Evolutionary conservation across 2,888 invertebrate genomes (phyloP), one percentile per base, ranked within the genome.

Genomic region (Aricia artaxerxes): DNA sequence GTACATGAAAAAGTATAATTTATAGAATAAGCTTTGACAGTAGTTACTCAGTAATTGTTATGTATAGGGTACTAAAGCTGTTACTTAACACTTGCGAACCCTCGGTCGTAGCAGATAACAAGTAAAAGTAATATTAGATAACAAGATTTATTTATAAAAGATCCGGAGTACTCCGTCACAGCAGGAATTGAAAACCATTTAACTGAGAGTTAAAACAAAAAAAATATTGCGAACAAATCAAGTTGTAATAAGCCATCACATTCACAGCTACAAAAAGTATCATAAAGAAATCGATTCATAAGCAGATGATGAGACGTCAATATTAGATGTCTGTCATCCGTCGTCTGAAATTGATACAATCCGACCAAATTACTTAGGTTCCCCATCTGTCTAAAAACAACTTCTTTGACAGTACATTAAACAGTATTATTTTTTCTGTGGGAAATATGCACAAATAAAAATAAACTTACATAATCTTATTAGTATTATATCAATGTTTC

Each of bases 121-220:
- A 77, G 77, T 64, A 64, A 78, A 61, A 64, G 61, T 78, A 4
- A 64, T 40, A 40, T 78, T 69, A 69, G 69, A 69, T 69, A 69
- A 69, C 38, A 69, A 69, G 38, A 69, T 69, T 69, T 69, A 69
- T 69, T 69, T 11, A 31, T 11, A 11, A 31, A 69, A 69, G 35
- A 69, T 69, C 69, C 35, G 35, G 35, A 69, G 31, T 11, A 31
- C 38, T 38, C 13, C 1, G 13, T 16, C 69, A 1, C 1, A 69
- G 35, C 69, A 35, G 35, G 5, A 13, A 69, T 13, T 1, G 3
- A 2, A 31, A 64, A 61, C 61, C 61, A n/a, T 61, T 24, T 61
- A 7, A 16, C 4, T 57, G 57, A 57, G 1, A 3, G 53, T 53
- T 4, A 53, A 44, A 57, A 57, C 16, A 53, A 57, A 57, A 57